Conservation (phyloP, 2,888 invertebrate genomes). For the Bruchidius siliquastri region DNA sequence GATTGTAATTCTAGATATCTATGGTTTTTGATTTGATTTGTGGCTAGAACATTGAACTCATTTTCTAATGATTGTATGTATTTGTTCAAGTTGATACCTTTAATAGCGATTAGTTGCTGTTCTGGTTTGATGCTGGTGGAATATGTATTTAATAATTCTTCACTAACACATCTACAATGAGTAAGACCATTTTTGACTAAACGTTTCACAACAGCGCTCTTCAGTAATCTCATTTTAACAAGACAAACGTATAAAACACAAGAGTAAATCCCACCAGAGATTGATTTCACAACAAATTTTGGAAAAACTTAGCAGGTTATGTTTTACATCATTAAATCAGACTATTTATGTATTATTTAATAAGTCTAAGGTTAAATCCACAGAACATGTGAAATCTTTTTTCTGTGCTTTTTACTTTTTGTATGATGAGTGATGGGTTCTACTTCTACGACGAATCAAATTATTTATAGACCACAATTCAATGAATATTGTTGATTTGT, state of each 20-base stretch:
- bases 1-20: slow-evolving; percentile 49
- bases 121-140: not conserved
- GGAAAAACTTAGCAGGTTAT: no score
- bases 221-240: not conserved
- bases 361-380: no score
- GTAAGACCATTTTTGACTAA: not conserved
- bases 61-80: slow-evolving; percentile 37
- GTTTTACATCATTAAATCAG: no score
- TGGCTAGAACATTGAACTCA: slow-evolving; percentile 22
- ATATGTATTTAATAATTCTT: not conserved
- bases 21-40: slow-evolving; percentile 14
- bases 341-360: no score
- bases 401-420: no score
- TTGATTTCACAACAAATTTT: not conserved
- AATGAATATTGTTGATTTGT: no score
- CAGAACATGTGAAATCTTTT: no score
- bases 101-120: slow-evolving; percentile 14
- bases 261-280: not conserved
- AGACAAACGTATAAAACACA: not conserved
- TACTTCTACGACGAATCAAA: no score
- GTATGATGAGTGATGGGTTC: no score
- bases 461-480: no score
- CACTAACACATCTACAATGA: not conserved
- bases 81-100: slow-evolving; percentile 34
- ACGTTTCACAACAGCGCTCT: not conserved